Evolutionary conservation across 2,797 vertebrate species (phyloP).

Genomic region (Trachops cirrhosus): DNA sequence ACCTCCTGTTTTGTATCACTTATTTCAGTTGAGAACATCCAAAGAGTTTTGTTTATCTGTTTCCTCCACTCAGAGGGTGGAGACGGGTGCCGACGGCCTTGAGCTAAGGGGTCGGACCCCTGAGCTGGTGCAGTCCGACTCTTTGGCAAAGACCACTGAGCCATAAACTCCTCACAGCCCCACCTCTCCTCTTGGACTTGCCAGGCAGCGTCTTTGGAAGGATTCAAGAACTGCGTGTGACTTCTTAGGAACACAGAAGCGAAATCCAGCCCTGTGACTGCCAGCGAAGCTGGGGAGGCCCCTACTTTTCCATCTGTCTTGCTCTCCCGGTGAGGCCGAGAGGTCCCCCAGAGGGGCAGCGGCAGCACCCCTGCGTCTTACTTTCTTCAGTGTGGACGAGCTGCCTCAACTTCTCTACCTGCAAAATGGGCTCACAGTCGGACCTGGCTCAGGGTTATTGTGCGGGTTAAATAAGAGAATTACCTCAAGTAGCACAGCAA

Average conservation of each 20-base stretch:
- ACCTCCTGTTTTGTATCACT: not conserved
- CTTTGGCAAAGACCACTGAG: not conserved
- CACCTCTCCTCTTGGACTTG: not conserved
- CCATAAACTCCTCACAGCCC: not conserved
- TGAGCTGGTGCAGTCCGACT: not conserved
- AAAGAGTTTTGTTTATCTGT: not conserved
- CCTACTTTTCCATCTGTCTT: not conserved
- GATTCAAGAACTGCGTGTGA: not conserved
- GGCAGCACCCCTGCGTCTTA: not conserved
- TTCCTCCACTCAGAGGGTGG: not conserved
- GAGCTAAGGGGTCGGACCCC: not conserved
- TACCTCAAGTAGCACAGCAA: not conserved
- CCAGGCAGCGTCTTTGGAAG: not conserved
- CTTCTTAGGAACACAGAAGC: not conserved
- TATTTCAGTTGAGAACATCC: slow-evolving; percentile 33
- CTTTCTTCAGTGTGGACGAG: not conserved
- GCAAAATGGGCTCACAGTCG: not conserved
- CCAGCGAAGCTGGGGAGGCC: not conserved
- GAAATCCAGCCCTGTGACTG: not conserved
- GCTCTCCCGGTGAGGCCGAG: not conserved
- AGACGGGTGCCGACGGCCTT: not conserved
- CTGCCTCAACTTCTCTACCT: not conserved
- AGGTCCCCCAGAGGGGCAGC: not conserved
- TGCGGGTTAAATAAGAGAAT: not conserved
- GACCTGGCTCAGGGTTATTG: not conserved